These are phyloP conservation scores for Nasonia longicornis DNA, from an alignment of 1,140 invertebrate genomes.

Conservation along the genomic window DNA sequence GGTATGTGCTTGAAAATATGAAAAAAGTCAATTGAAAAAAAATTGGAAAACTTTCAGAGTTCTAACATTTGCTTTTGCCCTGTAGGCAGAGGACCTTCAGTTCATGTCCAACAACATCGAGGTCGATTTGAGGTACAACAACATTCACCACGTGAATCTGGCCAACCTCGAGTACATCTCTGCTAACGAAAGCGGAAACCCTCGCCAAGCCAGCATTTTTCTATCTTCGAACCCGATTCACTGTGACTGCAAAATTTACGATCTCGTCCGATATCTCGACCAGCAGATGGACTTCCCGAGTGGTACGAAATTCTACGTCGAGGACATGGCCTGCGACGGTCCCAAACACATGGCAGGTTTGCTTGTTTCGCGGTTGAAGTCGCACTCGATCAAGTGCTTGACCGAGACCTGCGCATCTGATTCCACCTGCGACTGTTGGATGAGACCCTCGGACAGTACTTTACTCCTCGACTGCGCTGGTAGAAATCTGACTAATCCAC, in stretches of 20 bases:
- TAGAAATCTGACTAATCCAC: conserved; percentile 72
- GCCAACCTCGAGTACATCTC: conserved; percentile 21
- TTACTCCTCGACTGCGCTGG: conserved; percentile 70
- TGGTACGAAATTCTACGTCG: neutral
- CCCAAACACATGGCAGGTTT: conserved; percentile 9
- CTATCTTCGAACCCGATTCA: conserved; percentile 56
- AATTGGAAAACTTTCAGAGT: neutral
- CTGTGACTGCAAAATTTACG: conserved; percentile 32
- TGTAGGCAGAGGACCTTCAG: conserved; percentile 36
- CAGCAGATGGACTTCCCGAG: neutral
- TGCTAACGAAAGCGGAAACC: neutral
- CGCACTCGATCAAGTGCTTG: conserved; percentile 6
- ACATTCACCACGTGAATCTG: neutral
- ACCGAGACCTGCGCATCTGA: neutral
- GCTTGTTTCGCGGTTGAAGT: neutral
- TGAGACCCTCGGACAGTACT: conserved; percentile 18
- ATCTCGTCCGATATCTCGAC: conserved; percentile 10
- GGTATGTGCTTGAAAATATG: neutral
- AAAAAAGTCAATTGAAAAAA: neutral
- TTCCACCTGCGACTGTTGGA: conserved; percentile 37
- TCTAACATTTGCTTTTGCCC: neutral
- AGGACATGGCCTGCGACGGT: neutral
- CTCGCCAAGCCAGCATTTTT: conserved; percentile 76
- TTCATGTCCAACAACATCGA: conserved; percentile 12
- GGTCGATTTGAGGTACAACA: conserved; percentile 37